Evolutionary conservation across 1,140 invertebrate genomes (phyloP).

Genomic region (Helicoverpa armigera): DNA sequence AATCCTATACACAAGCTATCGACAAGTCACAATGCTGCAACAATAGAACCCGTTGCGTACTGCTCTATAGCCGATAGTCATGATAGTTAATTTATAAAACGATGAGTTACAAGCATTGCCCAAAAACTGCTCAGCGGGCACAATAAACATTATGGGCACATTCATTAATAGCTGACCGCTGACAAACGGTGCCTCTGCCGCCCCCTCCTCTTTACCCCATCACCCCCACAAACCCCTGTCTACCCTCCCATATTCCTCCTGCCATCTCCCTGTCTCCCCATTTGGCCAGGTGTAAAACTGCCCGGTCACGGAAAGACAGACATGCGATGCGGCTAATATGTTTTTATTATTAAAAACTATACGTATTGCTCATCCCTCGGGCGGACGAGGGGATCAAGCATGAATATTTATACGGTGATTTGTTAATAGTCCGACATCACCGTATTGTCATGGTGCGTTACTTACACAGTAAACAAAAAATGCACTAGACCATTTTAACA

Average conservation of each 20-base stretch:
- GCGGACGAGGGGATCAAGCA: slow-evolving; percentile 70
- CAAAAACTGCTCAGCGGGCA: slow-evolving; percentile 77
- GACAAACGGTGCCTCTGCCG: slow-evolving; percentile 78
- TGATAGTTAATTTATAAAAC: slow-evolving; percentile 81
- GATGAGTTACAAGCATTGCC: slow-evolving; percentile 78
- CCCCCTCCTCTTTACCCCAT: slow-evolving; percentile 71
- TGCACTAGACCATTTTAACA: not conserved
- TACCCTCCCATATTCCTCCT: slow-evolving; percentile 56
- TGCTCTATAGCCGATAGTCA: slow-evolving; percentile 61
- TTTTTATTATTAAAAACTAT: slow-evolving; percentile 83
- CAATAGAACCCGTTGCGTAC: slow-evolving; percentile 3
- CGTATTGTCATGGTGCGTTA: slow-evolving; percentile 28
- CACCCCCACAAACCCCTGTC: slow-evolving; percentile 69
- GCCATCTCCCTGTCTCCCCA: slow-evolving; percentile 66
- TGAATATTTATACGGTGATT: slow-evolving; percentile 83
- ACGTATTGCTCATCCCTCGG: slow-evolving; percentile 76
- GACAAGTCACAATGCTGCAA: not conserved
- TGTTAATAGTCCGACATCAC: slow-evolving; percentile 67
- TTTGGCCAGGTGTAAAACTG: slow-evolving; percentile 84
- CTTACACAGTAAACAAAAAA: not conserved
- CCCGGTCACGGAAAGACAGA: slow-evolving; percentile 84
- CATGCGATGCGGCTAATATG: slow-evolving; percentile 85
- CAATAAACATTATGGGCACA: slow-evolving; percentile 82
- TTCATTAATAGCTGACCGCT: slow-evolving; percentile 84
- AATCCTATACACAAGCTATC: too few relatives aligned